phyloP scores from a whole-genome alignment of 2,113 vertebrate genomes.

The Diglossa brunneiventris region DNA sequence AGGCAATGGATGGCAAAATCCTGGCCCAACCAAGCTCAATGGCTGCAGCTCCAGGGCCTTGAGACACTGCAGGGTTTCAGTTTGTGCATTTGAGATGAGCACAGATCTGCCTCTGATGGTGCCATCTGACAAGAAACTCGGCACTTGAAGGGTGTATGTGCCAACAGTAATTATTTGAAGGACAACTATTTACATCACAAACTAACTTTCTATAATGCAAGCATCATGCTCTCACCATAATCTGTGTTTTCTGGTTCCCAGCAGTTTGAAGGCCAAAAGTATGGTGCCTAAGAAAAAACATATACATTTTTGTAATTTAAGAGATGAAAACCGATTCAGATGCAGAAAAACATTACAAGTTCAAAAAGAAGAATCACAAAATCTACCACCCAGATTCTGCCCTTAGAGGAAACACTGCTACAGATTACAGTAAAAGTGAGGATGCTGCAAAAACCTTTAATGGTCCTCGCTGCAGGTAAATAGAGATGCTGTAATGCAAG shows the following conservation, averaged over 20 bases:
- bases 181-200: background rate
- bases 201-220: background rate
- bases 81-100: background rate
- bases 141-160: background rate
- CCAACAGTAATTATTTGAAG: background rate
- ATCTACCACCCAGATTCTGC: background rate
- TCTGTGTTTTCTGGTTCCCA: conserved; percentile 98
- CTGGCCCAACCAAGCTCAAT: background rate
- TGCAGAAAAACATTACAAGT: background rate
- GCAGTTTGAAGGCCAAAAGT: conserved; percentile 97
- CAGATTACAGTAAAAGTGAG: background rate
- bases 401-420: background rate
- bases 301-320: background rate
- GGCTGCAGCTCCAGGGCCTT: background rate
- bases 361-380: background rate
- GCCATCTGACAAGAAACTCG: background rate
- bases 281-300: conserved; percentile 85
- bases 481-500: background rate
- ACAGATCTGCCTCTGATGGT: background rate
- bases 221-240: conserved; percentile 82
- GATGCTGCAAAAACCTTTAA: background rate
- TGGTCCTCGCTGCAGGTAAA: background rate
- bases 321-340: background rate
- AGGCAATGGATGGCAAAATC: background rate
- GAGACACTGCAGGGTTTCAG: background rate